Base-by-base conservation (phyloP, 92 coral and sea anemone genomes). In the Actinostola sp. region DNA sequence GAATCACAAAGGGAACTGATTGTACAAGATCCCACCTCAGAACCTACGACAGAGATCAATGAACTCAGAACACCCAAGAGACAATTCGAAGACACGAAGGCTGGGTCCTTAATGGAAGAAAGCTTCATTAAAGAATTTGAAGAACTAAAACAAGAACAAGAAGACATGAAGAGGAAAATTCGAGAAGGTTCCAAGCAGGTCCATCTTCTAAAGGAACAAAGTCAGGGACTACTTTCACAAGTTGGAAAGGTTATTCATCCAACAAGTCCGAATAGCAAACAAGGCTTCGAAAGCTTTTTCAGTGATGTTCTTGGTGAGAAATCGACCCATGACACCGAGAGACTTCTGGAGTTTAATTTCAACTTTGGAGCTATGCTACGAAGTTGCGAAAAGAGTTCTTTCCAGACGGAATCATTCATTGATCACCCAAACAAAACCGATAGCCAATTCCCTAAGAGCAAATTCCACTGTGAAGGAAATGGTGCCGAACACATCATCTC, bases 121-220 rank as follows among this genome's bases (percentile, higher is more conserved):
- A 19, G 69, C 16, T 42, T 71, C 3, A 56, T 31, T 53, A 45
- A 62, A 56, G 84, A 79, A 29, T 66, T 41, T 11, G 29, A 45
- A 4, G 71, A 50, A 21, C 64, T 70, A 29, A 74, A 58, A 16
- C 66, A 62, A 26, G 75, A 83, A 21, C 66, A 68, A 32, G 63
- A 70, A 15, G 69, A 63, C 26, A 51, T 83, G 9, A 70, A 31
- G 34, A 72, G 51, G 34, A 61, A 58, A 48, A 72, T 83, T 35
- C 66, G 70, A n/a, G 39, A 67, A 10, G 80, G 62, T 24, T 52
- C 54, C 15, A 56, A 53, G 41, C 63, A 70, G 32, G 42, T 52
- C 9, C 20, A 32, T n/a, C 56, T 48, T 4, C 38, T 67, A 36
- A 43, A 45, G 52, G 57, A 43, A 8, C 73, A 67, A 48, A 67